Evolutionary conservation across 2,888 invertebrate species (phyloP), one percentile per base, ranked within the genome.

Genomic region (Acronicta aceris): DNA sequence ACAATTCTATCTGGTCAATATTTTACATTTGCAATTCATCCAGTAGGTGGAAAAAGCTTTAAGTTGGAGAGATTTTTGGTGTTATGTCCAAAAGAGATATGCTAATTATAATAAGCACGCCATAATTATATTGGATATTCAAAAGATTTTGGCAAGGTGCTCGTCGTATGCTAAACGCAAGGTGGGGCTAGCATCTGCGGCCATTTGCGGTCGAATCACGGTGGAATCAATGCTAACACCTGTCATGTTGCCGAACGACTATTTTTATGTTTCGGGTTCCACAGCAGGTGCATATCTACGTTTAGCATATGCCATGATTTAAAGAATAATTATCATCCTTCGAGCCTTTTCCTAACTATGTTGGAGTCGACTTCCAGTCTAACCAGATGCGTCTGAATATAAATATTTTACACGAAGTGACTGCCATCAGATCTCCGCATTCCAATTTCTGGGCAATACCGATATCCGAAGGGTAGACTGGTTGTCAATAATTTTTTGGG

Each of bases 161-260:
- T 76, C 61, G 51, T 71, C 8, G 38, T 55, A 36, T 65, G 59
- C 59, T 65, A 74, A 78, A 73, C 56, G 82, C 86, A 91, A 93
- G 91, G 89, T 93, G 92, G 81, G 46, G 45, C 51, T 53, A 70
- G 81, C 93, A 93, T 91, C 93, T 93, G 94, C 85, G 47, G 56
- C 78, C 78, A 72, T 62, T 76, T 74, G 79, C 62, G 72, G 70
- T 78, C 65, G 83, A 92, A 91, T 92, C 90, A 86, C 86, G 76
- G 63, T 54, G 45, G 81, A 92, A 93, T 91, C 92, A 89, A 88
- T 86, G 86, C 83, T 78, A 60, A 78, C 92, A 93, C 91, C 91
- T 92, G 91, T 82, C 82, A 51, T 53, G 38, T 36, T 25, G 48
- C 43, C 25, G 10, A 15, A 53, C 59, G 15, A 13, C 51, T 58